Base-by-base conservation (phyloP, 2,888 invertebrate species). In the Protodeltote pygarga region DNA sequence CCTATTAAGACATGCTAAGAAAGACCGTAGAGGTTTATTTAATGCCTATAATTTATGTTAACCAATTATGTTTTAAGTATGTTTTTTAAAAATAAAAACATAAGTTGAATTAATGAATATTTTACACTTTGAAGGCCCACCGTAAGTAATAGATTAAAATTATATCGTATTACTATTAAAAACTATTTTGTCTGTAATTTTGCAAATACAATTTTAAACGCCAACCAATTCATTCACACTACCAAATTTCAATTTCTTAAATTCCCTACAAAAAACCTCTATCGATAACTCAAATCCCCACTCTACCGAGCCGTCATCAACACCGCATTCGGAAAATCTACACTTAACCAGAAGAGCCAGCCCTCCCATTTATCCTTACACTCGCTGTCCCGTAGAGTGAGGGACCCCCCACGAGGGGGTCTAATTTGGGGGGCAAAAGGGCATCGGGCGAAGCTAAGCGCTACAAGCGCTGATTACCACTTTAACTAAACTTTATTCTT, bases 301-400 rank as follows among this genome's bases (percentile, higher is more conserved):
- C 83, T 53, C 78, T 79, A 81, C 27, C 27, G 65, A 77, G 81
- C 88, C 89, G 85, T 91, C 92, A 92, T 92, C 92, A 92, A 92
- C 92, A 92, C 92, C 92, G 92, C 92, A 92, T 92, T 92, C 89
- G 90, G 91, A 91, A 92, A 92, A 92, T 92, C 91, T 91, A 92
- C 92, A 92, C 92, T 92, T 91, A 92, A 90, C 92, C 92, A 91
- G 90, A 86, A 89, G 89, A 89, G 87, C 89, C 91, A 89, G 90
- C 92, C 91, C 92, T 90, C 90, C 91, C 92, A 92, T 92, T 92
- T 91, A 92, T 92, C 92, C 92, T 89, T 90, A 90, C 89, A 89
- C 89, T 89, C 77, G 84, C 81, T 88, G 89, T 88, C 85, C 85
- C 85, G 87, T 80, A 74, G 76, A 71, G 75, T 82, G 71, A 68